Base-by-base conservation (phyloP, 30 jellyfish, hydroid and myxozoan genomes). In the Hydractinia symbiolongicarpus region DNA sequence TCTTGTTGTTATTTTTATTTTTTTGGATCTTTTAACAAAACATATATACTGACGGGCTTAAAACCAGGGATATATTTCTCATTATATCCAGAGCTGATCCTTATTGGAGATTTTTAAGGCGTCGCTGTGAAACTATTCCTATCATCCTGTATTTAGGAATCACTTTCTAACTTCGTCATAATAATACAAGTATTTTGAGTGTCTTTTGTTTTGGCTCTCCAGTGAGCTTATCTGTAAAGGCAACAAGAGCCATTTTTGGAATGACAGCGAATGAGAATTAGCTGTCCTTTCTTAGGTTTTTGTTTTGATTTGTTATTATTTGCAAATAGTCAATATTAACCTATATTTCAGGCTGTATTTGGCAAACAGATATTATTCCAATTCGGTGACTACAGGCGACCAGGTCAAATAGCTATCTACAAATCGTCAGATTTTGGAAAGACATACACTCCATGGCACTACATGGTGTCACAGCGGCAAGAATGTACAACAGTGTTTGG, bases 341-440 rank as follows among this genome's bases (percentile, higher is more conserved):
- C 52, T 73, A 14, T 11, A 16, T 30, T 52, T 16, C 73, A 84
- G 93, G 77, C 89, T 20, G 73, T 84, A 51, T 77, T 55, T 58
- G 90, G 85, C 16, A 84, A 75, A 76, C 79, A 52, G 52, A 55
- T 84, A 9, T 11, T 57, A 11, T 84, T 84, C 69, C 50, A 77
- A 11, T 84, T 84, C 62, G 93, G 93, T 16, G 84, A 84, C 78
- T 84, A 84, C 84, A 79, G 87, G 19, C 89, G 93, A 57, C 93
- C 93, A 13, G 89, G 89, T 16, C 93, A 84, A 67, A 84, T 84
- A 7, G 84, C 90, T 14, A 52, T 84, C 16, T 84, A 8, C 67
- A 84, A 84, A 79, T 84, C 93, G n/a, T 49, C 84, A n/a, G 89
- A 76, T 49, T 62, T 16, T 53, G 93, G 93, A 0, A 50, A 30